phyloP scores from a whole-genome alignment of 2,113 vertebrate genomes.

The Phainopepla nitens region DNA sequence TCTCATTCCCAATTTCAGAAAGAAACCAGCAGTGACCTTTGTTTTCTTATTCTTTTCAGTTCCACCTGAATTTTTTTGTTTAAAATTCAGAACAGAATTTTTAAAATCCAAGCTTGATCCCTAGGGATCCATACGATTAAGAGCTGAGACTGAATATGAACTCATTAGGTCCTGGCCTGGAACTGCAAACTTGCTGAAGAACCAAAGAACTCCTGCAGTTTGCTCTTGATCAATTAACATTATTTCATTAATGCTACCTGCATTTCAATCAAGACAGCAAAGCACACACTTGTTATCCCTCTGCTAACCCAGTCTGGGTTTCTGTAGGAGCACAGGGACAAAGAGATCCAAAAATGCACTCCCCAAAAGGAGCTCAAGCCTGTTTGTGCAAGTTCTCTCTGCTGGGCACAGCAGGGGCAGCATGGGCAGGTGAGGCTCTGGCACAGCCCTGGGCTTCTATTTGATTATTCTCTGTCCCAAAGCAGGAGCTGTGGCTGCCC shows the following conservation, averaged over 20 bases:
- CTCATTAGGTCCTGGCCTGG: neutral
- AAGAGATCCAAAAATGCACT: neutral
- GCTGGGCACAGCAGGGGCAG: neutral
- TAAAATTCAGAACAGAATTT: neutral
- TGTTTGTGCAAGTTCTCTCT: neutral
- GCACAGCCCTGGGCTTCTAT: neutral
- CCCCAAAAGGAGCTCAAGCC: rapidly evolving
- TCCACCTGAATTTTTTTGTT: neutral
- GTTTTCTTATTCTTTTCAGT: neutral
- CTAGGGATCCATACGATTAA: neutral
- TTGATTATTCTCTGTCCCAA: neutral
- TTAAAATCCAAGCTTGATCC: neutral
- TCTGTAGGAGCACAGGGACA: neutral
- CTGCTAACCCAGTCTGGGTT: neutral
- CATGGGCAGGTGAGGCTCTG: neutral
- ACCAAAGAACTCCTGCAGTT: neutral
- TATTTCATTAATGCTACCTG: neutral
- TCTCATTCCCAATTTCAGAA: neutral
- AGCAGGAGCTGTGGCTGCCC: neutral
- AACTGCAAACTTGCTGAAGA: neutral
- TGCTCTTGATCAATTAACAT: neutral
- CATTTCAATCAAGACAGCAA: neutral
- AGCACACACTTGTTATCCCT: neutral
- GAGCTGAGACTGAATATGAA: neutral
- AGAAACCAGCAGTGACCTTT: neutral